Base-by-base conservation (phyloP, 2,113 vertebrate genomes). In the Cynopterus brachyotis region DNA sequence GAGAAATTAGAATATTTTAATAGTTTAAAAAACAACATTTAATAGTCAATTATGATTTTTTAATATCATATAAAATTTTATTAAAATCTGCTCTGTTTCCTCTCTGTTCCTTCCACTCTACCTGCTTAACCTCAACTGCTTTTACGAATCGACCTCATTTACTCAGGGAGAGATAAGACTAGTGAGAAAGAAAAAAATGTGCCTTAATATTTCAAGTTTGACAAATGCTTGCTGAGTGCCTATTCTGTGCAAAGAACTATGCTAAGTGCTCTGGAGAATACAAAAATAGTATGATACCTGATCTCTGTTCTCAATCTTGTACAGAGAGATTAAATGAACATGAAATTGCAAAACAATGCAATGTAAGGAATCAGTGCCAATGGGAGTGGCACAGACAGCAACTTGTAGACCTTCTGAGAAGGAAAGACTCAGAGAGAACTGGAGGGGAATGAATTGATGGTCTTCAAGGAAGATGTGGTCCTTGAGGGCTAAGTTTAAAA, bases 101-200 rank as follows among this genome's bases (percentile, higher is more conserved):
- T 97, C 50, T 94, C 95, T 96, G 84, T 95, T 90, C 87, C 87
- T 96, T 92, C 87, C 79, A 96, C 70, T 93, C 91, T 80, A 86
- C 62, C 15, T 82, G 60, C 73, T 96, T 96, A 80, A 96, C 92
- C 95, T 96, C 83, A 79, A 40, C 83, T 60, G 53, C 37, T 84
- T 93, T 95, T 67, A 78, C 73, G 2, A 75, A 93, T 82, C 45
- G 1, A 86, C 59, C 42, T 95, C 67, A 72, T 96, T 96, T 89
- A 89, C 94, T 92, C 59, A 93, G 75, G 70, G 87, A 94, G 35
- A 84, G 96, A 96, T 95, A 96, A 98, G 91, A n/a, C 64, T 70
- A 92, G 89, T 24, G 72, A 76, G 40, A 72, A 95, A 73, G 60
- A 35, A 92, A 93, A 89, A 95, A 94, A 67, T 59, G 67, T 32